Evolutionary conservation across 2,113 vertebrate genomes (phyloP).

Genomic region (Pseudopipra pipra): DNA sequence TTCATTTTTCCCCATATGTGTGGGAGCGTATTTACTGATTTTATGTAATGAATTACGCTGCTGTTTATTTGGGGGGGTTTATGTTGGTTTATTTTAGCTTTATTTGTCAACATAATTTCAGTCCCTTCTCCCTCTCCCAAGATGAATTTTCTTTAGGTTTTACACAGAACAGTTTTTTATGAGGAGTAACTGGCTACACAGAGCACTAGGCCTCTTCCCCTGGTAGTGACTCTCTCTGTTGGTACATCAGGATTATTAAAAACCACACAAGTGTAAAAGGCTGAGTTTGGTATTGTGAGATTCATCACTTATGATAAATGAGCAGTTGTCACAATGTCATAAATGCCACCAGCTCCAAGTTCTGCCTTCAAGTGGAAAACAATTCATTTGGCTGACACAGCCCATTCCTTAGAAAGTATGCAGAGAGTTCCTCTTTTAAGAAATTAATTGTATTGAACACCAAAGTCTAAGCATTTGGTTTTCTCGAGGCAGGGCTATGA

Average conservation of each 20-base stretch:
- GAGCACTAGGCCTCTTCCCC: neutral
- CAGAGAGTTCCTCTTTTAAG: neutral
- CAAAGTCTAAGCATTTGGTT: neutral
- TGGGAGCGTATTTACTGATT: neutral
- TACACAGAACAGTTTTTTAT: neutral
- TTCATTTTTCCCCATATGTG: conserved; percentile 4
- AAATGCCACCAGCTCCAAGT: neutral
- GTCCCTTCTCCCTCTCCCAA: neutral
- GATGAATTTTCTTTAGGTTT: neutral
- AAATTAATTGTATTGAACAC: neutral
- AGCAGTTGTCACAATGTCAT: neutral
- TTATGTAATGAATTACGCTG: neutral
- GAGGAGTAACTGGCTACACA: neutral
- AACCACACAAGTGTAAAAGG: neutral
- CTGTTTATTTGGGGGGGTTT: neutral
- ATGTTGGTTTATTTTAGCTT: neutral
- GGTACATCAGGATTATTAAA: neutral
- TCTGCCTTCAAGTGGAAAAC: neutral
- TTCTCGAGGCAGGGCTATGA: neutral
- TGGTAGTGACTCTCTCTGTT: neutral
- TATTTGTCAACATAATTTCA: neutral
- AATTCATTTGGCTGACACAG: neutral
- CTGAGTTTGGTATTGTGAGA: neutral
- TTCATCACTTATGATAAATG: neutral
- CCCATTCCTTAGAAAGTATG: neutral